Base-by-base conservation (phyloP, 2,113 vertebrate species). In the Elaphurus davidianus region DNA sequence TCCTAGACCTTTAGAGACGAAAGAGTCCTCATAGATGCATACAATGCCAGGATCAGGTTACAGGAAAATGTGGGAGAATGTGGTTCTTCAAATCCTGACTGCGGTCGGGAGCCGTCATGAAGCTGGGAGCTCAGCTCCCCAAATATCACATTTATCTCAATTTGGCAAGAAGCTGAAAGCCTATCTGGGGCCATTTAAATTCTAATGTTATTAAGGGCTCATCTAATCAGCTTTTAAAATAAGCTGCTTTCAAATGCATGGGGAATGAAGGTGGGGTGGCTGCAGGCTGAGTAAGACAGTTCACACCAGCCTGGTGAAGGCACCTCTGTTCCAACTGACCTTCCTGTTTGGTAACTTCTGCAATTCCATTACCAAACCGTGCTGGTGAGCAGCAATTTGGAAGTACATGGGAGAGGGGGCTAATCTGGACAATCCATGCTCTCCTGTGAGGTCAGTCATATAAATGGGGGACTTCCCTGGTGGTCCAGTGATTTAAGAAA, bases 91-190 rank as follows among this genome's bases (percentile, higher is more conserved):
- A 60, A 97, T 95, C 33, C 76, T 33, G 15, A 91, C 82, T 91
- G 55, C 9, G 13, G 40, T 93, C 47, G n/a, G 94, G 82, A 94
- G 85, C 64, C 78, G n/a, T 52, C 91, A 64, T 7, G 43, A 96
- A 90, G 84, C 98, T 64, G 87, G 93, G 79, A 97, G 81, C 92
- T 96, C 96, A 90, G 90, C 93, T 98, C 96, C 97, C 98, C 98
- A 97, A 97, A 98, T 97, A 98, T 86, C 97, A 96, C 97, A 98
- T 98, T 98, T 97, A 98, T 98, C 98, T 98, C 97, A 96, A 98
- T 98, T 98, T 98, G 95, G 96, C 87, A 90, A 92, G 96, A 97
- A 90, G 96, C 92, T 98, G 97, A 98, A 98, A 96, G 97, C 91
- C 97, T 97, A 96, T 97, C 98, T 98, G 98, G 98, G 97, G 88